These are phyloP conservation scores for Anaspis maculata DNA, from an alignment of 2,888 invertebrate genomes.

Conservation along the genomic window DNA sequence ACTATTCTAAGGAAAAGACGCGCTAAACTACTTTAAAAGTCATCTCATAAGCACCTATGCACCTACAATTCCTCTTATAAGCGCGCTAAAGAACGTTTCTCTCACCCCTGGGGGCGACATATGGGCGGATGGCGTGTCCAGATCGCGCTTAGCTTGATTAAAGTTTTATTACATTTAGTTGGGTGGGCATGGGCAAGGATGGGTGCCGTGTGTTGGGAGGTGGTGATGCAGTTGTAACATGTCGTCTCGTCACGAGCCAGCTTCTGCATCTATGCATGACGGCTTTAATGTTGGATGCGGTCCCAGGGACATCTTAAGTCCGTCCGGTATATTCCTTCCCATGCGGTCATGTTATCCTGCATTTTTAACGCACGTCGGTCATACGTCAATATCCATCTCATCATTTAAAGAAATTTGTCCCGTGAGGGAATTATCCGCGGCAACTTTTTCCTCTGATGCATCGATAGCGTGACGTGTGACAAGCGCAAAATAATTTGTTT, in stretches of 20 bases:
- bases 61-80: too few species aligned
- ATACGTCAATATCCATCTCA: conserved; percentile 21
- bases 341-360: conserved; percentile 20
- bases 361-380: conserved; percentile 19
- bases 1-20: too few species aligned
- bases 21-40: too few species aligned
- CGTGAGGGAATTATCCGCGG: too few species aligned
- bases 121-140: not conserved
- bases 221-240: too few species aligned
- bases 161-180: conserved; percentile 16
- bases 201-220: too few species aligned
- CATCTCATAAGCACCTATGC: too few species aligned
- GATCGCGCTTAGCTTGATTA: conserved; percentile 13
- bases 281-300: conserved; percentile 21
- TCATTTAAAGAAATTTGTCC: conserved; percentile 19
- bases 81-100: too few species aligned
- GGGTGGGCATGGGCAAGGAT: conserved; percentile 9
- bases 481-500: too few species aligned
- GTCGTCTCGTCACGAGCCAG: conserved; percentile 9
- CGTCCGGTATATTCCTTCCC: conserved; percentile 11
- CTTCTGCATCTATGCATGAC: conserved; percentile 19
- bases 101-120: too few species aligned
- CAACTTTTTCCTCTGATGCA: too few species aligned
- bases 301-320: conserved; percentile 16
- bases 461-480: too few species aligned